Evolutionary conservation across 2,888 invertebrate genomes (phyloP), one percentile per base, ranked within the genome.

Genomic region (Periphyllus acericola): DNA sequence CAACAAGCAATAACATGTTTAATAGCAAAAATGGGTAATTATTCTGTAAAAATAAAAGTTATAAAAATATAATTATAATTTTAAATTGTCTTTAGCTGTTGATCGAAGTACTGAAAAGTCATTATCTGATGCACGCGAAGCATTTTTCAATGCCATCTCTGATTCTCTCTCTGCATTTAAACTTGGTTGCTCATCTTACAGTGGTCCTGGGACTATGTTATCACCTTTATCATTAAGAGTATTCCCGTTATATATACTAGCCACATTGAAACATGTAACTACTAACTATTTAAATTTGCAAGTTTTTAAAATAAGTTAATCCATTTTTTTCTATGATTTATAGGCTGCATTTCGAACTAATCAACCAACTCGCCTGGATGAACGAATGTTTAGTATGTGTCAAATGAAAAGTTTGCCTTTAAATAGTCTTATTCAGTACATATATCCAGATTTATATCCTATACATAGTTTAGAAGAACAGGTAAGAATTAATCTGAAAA

Each of bases 371-470:
- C 95, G 96, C 68, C 93, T 99, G 85, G 99, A 99, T 93, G 98
- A 99, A 92, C 94, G 99, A 87, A 95, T 98, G 66, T 96, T 94
- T 91, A 96, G 97, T 86, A 97, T 99, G 98, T 96, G 97, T 92
- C 95, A 95, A 91, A 95, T 99, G 94, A 99, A 99, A 93, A 94
- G 95, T 71, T 92, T 96, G 90, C 99, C 99, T 17, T 93, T 98
- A 83, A 92, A 93, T 89, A 94, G 94, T 91, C 93, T 99, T 46
- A 93, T 99, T 91, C 96, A 96, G 91, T 93, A 93, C 90, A 94
- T 98, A 90, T 98, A 99, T 93, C 99, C 99, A 1, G 96, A 96
- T 92, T 93, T 99, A 90, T 99, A 98, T 93, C 94, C 97, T 17
- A 92, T 99, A 86, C 97, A 98, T 92, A 92, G 93, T 89, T 93